Conservation (phyloP, 2,888 invertebrate genomes). For the Hirtodrosophila duncani region DNA sequence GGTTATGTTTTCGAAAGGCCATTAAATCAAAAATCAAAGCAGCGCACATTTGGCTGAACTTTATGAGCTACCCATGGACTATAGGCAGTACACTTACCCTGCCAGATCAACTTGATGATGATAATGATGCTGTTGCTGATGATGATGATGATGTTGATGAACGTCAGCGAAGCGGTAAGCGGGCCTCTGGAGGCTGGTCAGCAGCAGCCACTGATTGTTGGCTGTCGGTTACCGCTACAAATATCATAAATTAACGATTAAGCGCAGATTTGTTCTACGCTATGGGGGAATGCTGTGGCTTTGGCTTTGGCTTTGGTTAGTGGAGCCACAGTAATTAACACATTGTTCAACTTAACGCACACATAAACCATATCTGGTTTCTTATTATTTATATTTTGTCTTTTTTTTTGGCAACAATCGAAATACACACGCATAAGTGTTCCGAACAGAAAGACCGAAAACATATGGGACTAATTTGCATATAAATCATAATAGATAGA, state of each 20-base stretch:
- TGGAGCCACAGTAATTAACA: constrained; percentile 56
- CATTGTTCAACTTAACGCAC: constrained; percentile 63
- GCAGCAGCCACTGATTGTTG: constrained; percentile 33
- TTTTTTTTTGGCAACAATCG: constrained; percentile 20
- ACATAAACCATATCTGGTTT: constrained; percentile 3
- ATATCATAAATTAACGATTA: constrained; percentile 68
- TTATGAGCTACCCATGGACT: constrained; percentile 50
- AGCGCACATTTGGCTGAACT: constrained; percentile 42
- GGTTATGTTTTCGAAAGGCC: constrained; percentile 17
- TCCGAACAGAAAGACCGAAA: constrained; percentile 24
- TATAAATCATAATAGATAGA: constrained; percentile 49
- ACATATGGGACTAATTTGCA: constrained; percentile 51
- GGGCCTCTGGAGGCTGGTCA: constrained; percentile 20
- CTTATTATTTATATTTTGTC: constrained; percentile 15
- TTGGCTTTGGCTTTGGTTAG: constrained; percentile 21
- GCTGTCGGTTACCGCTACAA: constrained; percentile 59
- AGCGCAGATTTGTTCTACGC: constrained; percentile 63
- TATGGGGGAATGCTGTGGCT: constrained; percentile 11
- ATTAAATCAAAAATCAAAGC: constrained; percentile 32
- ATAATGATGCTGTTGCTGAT: neutral
- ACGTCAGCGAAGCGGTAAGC: constrained; percentile 48
- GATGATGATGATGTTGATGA: constrained; percentile 25
- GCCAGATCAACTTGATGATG: constrained; percentile 1
- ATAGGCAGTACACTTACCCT: no score
- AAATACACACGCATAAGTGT: constrained; percentile 33